Evolutionary conservation across 2,888 invertebrate genomes (phyloP), one percentile per base, ranked within the genome.

Genomic region (Sphaerophoria rueppellii): DNA sequence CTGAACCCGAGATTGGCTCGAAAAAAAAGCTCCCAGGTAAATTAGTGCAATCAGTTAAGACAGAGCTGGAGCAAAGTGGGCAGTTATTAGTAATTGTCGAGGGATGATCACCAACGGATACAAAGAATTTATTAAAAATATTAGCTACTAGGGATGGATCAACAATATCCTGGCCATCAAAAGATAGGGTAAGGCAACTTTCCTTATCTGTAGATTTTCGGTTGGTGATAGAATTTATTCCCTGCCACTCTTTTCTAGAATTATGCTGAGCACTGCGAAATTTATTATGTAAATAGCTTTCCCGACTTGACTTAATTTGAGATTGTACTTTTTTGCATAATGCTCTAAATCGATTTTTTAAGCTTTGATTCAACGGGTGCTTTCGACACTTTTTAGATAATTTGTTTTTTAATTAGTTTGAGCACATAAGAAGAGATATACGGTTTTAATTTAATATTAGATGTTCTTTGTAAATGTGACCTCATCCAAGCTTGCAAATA

Each of bases 91-190:
- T n/a, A n/a, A n/a, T n/a, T n/a, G n/a, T n/a, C n/a, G n/a, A n/a
- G n/a, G n/a, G n/a, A n/a, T n/a, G n/a, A n/a, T n/a, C n/a, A n/a
- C n/a, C n/a, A n/a, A 61, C 32, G 32, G 61, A 37, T 16, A 32
- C 16, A 12, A 61, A 61, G 6, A 61, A 61, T 9, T 61, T 32
- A 46, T 61, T 61, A 7, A 61, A 61, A 4, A 24, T 61, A 46
- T 60, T 60, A 43, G 40, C 16, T 60, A 60, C 40, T 43, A 14
- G 16, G 24, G 60, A 60, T n/a, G n/a, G n/a, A n/a, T n/a, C n/a
- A n/a, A n/a, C 46, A 46, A 46, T 46, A n/a, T 46, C 46, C 12
- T 46, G 46, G 4, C 46, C 46, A 50, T 16, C 50, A 50, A 16
- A 14, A 50, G 4, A 50, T 7, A 50, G 9, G 14, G 24, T 16